Evolutionary conservation across 2,797 vertebrate species (phyloP).

Genomic region (Ptychobarbus kaznakovi): DNA sequence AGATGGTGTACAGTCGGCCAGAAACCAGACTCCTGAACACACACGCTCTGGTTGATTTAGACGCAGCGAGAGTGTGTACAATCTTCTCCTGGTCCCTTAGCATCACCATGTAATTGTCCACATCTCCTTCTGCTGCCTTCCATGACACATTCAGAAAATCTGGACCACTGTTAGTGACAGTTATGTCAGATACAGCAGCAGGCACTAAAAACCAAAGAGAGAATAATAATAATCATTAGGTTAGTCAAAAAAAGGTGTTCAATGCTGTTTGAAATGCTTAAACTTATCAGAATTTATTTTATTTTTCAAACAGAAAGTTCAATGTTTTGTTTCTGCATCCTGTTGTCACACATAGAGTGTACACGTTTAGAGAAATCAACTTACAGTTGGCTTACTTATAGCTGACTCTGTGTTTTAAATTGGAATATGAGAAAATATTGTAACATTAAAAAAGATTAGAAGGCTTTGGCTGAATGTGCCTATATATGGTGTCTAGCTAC

Average conservation of each 20-base stretch:
- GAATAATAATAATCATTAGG: not conserved
- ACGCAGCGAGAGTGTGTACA: slow-evolving; percentile 78
- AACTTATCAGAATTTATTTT: not conserved
- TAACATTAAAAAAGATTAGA: not conserved
- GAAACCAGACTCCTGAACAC: slow-evolving; percentile 89
- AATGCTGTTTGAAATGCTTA: not conserved
- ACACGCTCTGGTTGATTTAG: slow-evolving; percentile 82
- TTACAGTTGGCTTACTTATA: not conserved
- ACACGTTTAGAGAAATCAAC: not conserved
- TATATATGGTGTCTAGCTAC: slow-evolving; percentile 18
- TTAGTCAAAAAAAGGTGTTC: not conserved
- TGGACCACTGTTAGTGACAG: slow-evolving; percentile 82
- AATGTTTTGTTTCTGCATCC: not conserved
- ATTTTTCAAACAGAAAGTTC: not conserved
- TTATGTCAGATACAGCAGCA: slow-evolving; percentile 83
- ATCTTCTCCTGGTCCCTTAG: slow-evolving; percentile 75
- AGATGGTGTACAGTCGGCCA: slow-evolving; percentile 86
- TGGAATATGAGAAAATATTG: not conserved
- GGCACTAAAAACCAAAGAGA: slow-evolving; percentile 79
- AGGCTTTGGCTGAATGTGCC: not conserved
- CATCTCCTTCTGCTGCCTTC: slow-evolving; percentile 83
- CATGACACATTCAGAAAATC: slow-evolving; percentile 90
- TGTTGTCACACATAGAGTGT: not conserved
- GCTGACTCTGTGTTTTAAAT: not conserved
- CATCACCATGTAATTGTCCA: slow-evolving; percentile 86